Percentiles rank a stretch among this genome's conserved stretches.
These are phyloP conservation scores for Scaptodrosophila lebanonensis DNA, from an alignment of 1,140 invertebrate genomes.

Conservation along the genomic window DNA sequence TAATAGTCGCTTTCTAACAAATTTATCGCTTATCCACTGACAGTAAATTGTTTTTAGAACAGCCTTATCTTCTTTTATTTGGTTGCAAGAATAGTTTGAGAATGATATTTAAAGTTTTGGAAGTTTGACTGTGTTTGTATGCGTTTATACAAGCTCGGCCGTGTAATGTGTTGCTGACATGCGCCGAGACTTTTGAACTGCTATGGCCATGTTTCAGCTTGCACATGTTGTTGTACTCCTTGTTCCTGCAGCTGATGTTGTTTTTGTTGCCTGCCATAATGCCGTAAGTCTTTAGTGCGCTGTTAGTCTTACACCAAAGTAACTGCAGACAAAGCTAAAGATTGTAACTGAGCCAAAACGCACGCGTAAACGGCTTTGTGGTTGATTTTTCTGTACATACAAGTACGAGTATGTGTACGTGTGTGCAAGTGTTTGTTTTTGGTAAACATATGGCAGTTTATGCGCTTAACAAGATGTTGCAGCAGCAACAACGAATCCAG, in stretches of 20 bases:
- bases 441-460: conserved; percentile 34
- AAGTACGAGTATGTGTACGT: background rate
- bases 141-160: conserved; percentile 14
- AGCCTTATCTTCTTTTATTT: too few species aligned
- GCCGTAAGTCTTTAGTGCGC: conserved; percentile 57
- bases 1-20: too few species aligned
- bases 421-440: conserved; percentile 6
- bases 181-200: conserved; percentile 20
- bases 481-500: conserved; percentile 7
- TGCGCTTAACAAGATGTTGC: conserved; percentile 32
- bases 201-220: conserved; percentile 20
- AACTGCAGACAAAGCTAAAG: conserved; percentile 3
- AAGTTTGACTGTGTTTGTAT: too few species aligned
- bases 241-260: conserved; percentile 16
- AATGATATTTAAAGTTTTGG: too few species aligned
- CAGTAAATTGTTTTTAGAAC: too few species aligned
- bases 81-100: too few species aligned
- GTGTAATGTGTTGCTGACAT: conserved; percentile 67
- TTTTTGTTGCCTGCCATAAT: conserved; percentile 49
- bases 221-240: conserved; percentile 26
- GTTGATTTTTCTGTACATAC: conserved; percentile 19
- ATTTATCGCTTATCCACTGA: too few species aligned
- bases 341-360: too few species aligned
- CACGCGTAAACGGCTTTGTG: conserved; percentile 19
- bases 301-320: conserved; percentile 30